Base-by-base conservation (phyloP, 2,113 vertebrate species). In the Lasiurus borealis region DNA sequence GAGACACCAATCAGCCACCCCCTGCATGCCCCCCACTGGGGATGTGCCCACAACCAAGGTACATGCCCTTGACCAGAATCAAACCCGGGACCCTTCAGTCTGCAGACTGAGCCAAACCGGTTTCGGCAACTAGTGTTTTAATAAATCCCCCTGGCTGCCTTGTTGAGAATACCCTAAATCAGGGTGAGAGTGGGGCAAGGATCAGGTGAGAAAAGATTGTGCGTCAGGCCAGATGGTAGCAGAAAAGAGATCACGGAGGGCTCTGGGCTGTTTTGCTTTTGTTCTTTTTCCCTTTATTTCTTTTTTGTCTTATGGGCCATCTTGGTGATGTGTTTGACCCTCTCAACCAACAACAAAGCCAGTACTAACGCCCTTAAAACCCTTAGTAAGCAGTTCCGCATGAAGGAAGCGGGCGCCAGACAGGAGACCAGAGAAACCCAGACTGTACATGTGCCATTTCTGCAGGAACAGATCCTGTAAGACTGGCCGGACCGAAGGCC, bases 391-490 rank as follows among this genome's bases (percentile, higher is more conserved):
- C 72, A 71, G 27, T 64, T 95, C 85, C 54, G 13, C 57, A 36
- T 1, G 15, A 81, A 92, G 96, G 85, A 96, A 95, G 66, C 76
- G 81, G 91, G 73, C 31, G 73, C 69, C 69, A 94, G 90, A 91
- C 71, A 44, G 71, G 57, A 88, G 69, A 23, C 71, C 4, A 2
- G n/a, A 89, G 52, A 64, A 92, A n/a, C 21, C 4, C 21, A 9
- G 16, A 68, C 8, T 18, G 57, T 54, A 2, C 13, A 44, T 1
- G 31, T 75, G 81, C 72, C 19, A 14, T 64, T 83, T 81, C 48
- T 86, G n/a, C 36, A 93, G 77, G 52, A 73, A 31, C 44, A 66
- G 73, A 52, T 14, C 2, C 6, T 46, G 19, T 2, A 8, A 75
- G 62, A 10, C 50, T 85, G 27, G 2, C 31, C 13, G 23, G 27